Base-by-base conservation (phyloP, 1,140 invertebrate genomes). In the Akabosia matsudoensis region DNA sequence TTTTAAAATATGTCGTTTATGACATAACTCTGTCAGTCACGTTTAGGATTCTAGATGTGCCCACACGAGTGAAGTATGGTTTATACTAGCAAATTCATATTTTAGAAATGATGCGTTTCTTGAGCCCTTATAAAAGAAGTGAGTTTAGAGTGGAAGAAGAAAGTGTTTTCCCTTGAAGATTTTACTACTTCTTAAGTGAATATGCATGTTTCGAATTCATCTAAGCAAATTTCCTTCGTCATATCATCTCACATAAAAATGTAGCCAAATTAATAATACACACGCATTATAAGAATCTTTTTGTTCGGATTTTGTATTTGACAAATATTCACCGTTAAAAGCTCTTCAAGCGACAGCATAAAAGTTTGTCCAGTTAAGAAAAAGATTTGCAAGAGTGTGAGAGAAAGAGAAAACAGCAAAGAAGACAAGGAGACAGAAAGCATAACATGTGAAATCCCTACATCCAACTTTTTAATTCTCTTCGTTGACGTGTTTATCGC, bases 311-410 rank as follows among this genome's bases (percentile, higher is more conserved):
- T 56, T 56, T 56, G 4, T 22, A n/a, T 22, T 56, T 16, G 24
- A 56, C 24, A 16, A 56, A 56, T 56, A 56, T 56, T 4, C 22
- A 56, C n/a, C 4, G 4, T 16, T 56, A 56, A 16, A 56, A 56
- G 54, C 54, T 56, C 54, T 56, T 56, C 14, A 16, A 56, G 54
- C 54, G 54, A 56, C 54, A 56, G n/a, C n/a, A n/a, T n/a, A n/a
- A n/a, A 56, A 56, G 3, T 56, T 56, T 56, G 54, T 56, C 54
- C n/a, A n/a, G n/a, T n/a, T n/a, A 24, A 56, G 22, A 10, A 24
- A 22, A 24, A 13, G 14, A 4, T 56, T 56, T 56, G 4, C n/a
- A 56, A 56, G 10, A 24, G 54, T n/a, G 22, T 13, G 54, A 56
- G 22, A 24, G 37, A 45, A 18, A 45, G 37, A 45, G 37, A 45